These are phyloP conservation scores for Prosopocoilus inquinatus DNA, from an alignment of 2,888 invertebrate species.

Conservation along the genomic window DNA sequence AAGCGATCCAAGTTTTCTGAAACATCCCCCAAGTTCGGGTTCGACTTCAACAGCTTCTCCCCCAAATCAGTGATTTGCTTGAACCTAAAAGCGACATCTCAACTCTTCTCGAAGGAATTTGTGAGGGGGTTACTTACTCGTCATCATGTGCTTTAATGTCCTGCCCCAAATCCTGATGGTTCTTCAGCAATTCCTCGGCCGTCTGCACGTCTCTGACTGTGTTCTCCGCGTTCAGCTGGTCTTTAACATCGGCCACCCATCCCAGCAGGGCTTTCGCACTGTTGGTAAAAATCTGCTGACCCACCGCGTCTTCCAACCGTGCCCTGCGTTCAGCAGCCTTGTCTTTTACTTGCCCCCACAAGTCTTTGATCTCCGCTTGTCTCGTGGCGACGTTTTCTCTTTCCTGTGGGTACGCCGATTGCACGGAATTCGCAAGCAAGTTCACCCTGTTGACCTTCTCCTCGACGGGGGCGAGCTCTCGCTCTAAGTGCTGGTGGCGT, in stretches of 20 bases:
- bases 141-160: conserved; percentile 89
- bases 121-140: conserved; percentile 66
- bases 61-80: conserved; percentile 79
- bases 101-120: conserved; percentile 1
- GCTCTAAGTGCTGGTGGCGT: conserved; percentile 87
- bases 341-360: conserved; percentile 86
- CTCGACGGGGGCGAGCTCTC: conserved; percentile 91
- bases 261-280: conserved; percentile 78
- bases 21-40: conserved; percentile 74
- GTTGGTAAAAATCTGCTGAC: conserved; percentile 89
- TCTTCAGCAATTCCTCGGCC: conserved; percentile 85
- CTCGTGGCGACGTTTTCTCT: conserved; percentile 78
- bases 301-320: conserved; percentile 89
- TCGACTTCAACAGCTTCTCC: conserved; percentile 69
- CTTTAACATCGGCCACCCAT: conserved; percentile 80
- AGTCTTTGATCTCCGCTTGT: conserved; percentile 78
- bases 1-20: conserved; percentile 71
- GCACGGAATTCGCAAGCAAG: conserved; percentile 85
- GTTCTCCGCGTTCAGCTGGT: conserved; percentile 75
- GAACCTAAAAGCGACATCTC: conserved; percentile 54
- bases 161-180: conserved; percentile 86
- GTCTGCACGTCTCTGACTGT: conserved; percentile 85
- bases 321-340: conserved; percentile 82
- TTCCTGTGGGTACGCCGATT: conserved; percentile 89
- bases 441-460: conserved; percentile 90